These are phyloP conservation scores for Brachycybe producta DNA, from an alignment of 2,888 invertebrate genomes.

Conservation along the genomic window DNA sequence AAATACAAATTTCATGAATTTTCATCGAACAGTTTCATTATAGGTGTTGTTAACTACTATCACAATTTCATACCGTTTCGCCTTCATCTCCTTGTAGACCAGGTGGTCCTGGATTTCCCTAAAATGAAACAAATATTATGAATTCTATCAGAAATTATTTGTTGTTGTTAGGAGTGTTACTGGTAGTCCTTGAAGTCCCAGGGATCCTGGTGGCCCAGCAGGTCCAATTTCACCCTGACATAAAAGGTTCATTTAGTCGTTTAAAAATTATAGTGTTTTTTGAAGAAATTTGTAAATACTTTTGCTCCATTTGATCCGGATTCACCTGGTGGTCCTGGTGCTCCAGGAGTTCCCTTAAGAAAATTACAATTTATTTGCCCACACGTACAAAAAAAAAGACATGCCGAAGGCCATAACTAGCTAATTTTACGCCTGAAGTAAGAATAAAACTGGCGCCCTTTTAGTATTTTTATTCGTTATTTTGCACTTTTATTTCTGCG, in stretches of 20 bases:
- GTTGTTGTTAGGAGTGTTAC: not conserved
- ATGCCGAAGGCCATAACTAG: too few species aligned
- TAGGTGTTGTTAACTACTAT: not conserved
- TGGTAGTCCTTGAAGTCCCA: conserved; percentile 13
- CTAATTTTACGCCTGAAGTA: too few species aligned
- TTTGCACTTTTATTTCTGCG: too few species aligned
- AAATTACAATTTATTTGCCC: too few species aligned
- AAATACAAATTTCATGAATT: conserved; percentile 3
- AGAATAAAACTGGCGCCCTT: too few species aligned
- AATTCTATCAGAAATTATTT: not conserved
- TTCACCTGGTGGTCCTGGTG: conserved; percentile 33
- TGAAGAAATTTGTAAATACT: conserved; percentile 24
- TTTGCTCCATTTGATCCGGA: conserved; percentile 36
- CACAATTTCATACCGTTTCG: conserved; percentile 17
- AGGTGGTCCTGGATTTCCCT: conserved; percentile 12
- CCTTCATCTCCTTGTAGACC: conserved; percentile 19
- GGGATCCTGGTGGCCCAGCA: conserved; percentile 2
- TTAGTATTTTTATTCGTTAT: conserved; percentile 6
- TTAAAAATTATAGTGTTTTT: not conserved
- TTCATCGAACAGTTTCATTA: not conserved
- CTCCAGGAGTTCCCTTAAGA: conserved; percentile 40
- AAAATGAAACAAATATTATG: not conserved
- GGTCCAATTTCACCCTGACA: conserved; percentile 12
- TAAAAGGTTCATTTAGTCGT: not conserved
- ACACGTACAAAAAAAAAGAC: too few species aligned